These are phyloP conservation scores for Tyto alba DNA, from an alignment of 2,113 vertebrate genomes.

Conservation along the genomic window DNA sequence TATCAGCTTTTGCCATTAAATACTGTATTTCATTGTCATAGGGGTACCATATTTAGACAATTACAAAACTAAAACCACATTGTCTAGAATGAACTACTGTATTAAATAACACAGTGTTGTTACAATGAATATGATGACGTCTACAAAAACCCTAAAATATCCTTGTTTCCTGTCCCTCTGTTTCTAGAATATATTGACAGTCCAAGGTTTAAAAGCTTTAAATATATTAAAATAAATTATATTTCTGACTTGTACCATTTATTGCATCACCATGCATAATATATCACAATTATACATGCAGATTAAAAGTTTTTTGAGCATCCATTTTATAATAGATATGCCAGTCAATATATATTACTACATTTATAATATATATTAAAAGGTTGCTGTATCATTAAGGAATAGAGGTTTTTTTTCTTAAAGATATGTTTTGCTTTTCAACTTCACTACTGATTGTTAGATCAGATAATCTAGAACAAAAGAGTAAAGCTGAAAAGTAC, in stretches of 20 bases:
- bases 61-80: neutral
- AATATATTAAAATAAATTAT: no score
- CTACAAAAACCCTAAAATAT: neutral
- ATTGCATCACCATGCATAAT: neutral
- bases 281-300: neutral
- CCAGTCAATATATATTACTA: neutral
- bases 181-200: neutral
- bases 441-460: neutral
- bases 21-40: neutral
- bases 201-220: neutral
- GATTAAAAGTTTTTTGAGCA: neutral
- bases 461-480: neutral
- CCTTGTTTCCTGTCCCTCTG: neutral
- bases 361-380: neutral
- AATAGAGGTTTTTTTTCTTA: neutral
- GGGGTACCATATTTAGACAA: neutral
- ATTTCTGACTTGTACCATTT: neutral
- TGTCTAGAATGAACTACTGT: neutral
- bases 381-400: neutral
- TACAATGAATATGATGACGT: neutral
- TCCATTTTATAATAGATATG: neutral
- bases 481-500: slow-evolving; percentile 38
- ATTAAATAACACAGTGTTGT: neutral
- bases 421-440: neutral
- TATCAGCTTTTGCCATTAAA: neutral